Conservation (phyloP, 2,797 vertebrate genomes). For the Taenioides sp. region DNA sequence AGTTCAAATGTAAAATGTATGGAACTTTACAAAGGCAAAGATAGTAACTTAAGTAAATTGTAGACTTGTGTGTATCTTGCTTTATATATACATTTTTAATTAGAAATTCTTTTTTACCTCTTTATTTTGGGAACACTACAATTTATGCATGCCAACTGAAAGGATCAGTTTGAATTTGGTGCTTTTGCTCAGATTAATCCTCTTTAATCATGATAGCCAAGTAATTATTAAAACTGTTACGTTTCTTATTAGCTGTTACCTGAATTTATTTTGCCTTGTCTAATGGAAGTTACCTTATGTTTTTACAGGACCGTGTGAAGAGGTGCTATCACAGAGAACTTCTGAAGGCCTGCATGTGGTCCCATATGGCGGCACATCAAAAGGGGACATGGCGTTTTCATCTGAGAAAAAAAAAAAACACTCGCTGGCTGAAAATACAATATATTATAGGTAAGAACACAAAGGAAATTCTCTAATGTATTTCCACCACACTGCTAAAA, state of each 20-base stretch:
- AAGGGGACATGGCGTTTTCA: slow-evolving; percentile 17
- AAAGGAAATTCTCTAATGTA: background rate
- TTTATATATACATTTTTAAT: background rate
- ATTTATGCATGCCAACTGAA: background rate
- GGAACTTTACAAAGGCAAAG: slow-evolving; percentile 21
- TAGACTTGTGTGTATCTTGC: background rate
- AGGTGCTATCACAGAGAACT: slow-evolving; percentile 17
- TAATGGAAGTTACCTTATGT: slow-evolving; percentile 26
- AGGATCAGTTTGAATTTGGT: background rate
- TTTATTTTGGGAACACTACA: background rate
- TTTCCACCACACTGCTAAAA: slow-evolving; percentile 34
- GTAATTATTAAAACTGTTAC: background rate
- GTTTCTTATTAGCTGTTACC: too few relatives aligned
- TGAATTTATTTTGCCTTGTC: background rate
- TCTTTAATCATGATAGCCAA: background rate
- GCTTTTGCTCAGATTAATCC: background rate
- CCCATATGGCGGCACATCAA: slow-evolving; percentile 33
- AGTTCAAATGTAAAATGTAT: slow-evolving; percentile 30
- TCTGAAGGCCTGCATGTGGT: slow-evolving; percentile 32
- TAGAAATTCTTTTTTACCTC: background rate
- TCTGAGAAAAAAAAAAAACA: slow-evolving; percentile 23
- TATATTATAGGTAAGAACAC: slow-evolving; percentile 52
- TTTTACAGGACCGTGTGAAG: slow-evolving; percentile 52
- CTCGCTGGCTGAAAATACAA: slow-evolving; percentile 10
- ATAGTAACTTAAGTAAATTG: background rate